Percentiles rank a stretch among this genome's conserved stretches.
These are phyloP conservation scores for Pardalotus punctatus DNA, from an alignment of 2,113 vertebrate species.

Conservation along the genomic window DNA sequence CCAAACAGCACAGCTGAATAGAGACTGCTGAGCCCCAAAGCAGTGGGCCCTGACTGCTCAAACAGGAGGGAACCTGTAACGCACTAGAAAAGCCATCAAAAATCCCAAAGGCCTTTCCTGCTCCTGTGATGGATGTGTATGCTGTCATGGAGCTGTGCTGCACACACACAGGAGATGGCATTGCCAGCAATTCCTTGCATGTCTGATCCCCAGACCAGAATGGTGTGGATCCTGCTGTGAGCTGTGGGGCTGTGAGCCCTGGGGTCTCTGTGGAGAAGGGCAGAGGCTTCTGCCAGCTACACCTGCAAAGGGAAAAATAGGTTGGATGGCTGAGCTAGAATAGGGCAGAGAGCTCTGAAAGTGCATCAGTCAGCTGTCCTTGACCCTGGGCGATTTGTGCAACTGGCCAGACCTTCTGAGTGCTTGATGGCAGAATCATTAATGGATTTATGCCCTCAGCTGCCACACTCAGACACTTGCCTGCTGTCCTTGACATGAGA, in stretches of 20 bases:
- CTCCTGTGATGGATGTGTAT: neutral
- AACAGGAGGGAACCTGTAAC: neutral
- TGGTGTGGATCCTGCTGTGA: neutral
- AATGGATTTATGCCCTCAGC: neutral
- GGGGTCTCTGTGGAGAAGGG: neutral
- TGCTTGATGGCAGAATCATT: neutral
- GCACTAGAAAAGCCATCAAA: neutral
- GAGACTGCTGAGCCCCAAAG: neutral
- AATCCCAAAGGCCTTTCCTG: neutral
- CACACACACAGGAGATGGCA: neutral
- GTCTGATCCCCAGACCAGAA: neutral
- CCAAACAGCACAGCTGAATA: neutral
- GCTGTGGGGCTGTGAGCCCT: neutral
- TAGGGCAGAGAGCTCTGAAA: neutral
- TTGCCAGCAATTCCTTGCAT: neutral
- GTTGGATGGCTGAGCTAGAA: neutral
- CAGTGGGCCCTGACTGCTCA: accelerated
- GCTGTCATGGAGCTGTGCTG: neutral
- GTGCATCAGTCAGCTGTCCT: neutral
- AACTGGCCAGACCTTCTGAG: neutral
- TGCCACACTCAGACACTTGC: neutral
- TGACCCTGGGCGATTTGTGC: neutral
- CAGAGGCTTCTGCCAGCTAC: neutral
- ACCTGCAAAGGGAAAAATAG: neutral
- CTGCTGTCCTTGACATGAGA: neutral